Evolutionary conservation across 2,113 vertebrate species (phyloP), one percentile per base, ranked within the genome.

Genomic region (Pterocles orientalis): DNA sequence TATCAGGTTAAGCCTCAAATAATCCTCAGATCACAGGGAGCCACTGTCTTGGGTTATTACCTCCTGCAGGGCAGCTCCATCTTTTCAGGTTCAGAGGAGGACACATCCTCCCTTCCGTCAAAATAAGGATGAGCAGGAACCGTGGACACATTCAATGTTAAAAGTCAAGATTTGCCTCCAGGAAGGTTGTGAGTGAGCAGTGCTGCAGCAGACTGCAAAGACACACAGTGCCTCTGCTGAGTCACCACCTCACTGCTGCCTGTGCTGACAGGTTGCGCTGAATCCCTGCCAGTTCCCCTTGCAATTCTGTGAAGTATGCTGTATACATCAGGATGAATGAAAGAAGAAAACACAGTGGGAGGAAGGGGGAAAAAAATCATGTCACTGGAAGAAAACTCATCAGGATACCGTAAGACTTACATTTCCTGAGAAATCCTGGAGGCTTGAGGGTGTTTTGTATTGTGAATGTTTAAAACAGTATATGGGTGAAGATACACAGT

Each of bases 211-310:
- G 36, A 61, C 76, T 19, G 9, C 90, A 90, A 75, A 90, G 93
- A 68, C 56, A n/a, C 84, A 62, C 43, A 12, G 41, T 9, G 57
- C 76, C 89, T 91, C 66, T 97, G 97, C 96, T 95, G 96, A 97
- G 73, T 97, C 95, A 97, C 65, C 48, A 86, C 85, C 69, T 93
- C 88, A 4, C 45, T 94, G 88, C 77, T 96, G 86, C 28, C 12
- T 69, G 70, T 92, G 86, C 69, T 70, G 86, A 51, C 86, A 92
- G 79, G 78, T 82, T 81, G 83, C 56, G 25, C 39, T 86, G 94
- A 83, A 73, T 80, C 80, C 51, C 77, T 51, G 76, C 92, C 91
- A 94, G 57, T 61, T 82, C 36, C 53, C 65, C 43, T 78, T 81
- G 61, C 71, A 79, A 1, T 70, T 95, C 83, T 92, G 72, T 6